These are phyloP conservation scores for Scyliorhinus canicula DNA, from an alignment of 2,797 vertebrate species.

Conservation along the genomic window DNA sequence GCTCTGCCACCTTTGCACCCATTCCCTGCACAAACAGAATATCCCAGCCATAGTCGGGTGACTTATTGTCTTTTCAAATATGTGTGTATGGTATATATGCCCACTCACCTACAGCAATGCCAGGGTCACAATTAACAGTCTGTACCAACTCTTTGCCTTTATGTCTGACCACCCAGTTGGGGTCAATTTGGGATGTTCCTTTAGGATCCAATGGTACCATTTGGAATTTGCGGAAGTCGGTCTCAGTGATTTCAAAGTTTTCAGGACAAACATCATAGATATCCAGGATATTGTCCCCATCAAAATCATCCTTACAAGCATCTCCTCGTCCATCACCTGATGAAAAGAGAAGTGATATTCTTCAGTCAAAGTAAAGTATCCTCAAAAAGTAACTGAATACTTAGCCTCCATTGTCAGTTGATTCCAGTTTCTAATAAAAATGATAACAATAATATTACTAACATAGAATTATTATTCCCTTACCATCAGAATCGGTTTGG, in stretches of 20 bases:
- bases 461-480: slow-evolving; percentile 45
- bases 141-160: slow-evolving; percentile 97
- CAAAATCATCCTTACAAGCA: slow-evolving; percentile 92
- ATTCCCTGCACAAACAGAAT: neutral
- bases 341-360: slow-evolving; percentile 17
- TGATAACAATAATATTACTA: too few relatives aligned
- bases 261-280: slow-evolving; percentile 92
- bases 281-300: slow-evolving; percentile 83
- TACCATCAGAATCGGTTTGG: slow-evolving; percentile 88
- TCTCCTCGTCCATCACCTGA: slow-evolving; percentile 91
- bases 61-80: neutral
- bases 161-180: slow-evolving; percentile 97
- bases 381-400: neutral
- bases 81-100: too few relatives aligned
- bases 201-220: slow-evolving; percentile 98
- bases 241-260: slow-evolving; percentile 91
- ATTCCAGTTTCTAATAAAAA: neutral
- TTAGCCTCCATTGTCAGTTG: neutral
- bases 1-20: neutral
- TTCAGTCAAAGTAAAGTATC: neutral
- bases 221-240: slow-evolving; percentile 95
- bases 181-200: slow-evolving; percentile 95
- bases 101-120: slow-evolving; percentile 87
- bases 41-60: neutral
- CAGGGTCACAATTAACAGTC: slow-evolving; percentile 97